A percentile compares a stretch with the other conserved stretches of the same genome.
Conservation (phyloP, 1,140 invertebrate genomes). For the Drosophila busckii region DNA sequence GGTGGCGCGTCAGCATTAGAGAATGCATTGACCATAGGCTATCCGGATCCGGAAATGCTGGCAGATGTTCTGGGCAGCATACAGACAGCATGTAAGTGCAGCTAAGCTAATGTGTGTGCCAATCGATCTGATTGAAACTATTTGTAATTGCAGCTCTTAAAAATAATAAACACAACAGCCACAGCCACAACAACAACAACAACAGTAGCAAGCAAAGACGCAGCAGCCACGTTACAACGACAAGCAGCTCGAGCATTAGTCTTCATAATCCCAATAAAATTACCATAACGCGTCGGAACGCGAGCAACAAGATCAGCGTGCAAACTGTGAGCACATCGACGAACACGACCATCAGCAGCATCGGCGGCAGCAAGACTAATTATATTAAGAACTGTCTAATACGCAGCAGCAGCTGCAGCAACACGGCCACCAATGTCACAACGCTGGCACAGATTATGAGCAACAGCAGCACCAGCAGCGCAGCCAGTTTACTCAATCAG, state of each 20-base stretch:
- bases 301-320: slow-evolving; percentile 46
- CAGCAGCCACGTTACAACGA: slow-evolving; percentile 14
- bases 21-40: slow-evolving; percentile 80
- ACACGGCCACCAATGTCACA: slow-evolving; percentile 76
- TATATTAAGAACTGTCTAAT: slow-evolving; percentile 76
- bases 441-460: slow-evolving; percentile 77
- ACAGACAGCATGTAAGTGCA: slow-evolving; percentile 78
- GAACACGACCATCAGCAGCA: slow-evolving; percentile 47
- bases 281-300: slow-evolving; percentile 58
- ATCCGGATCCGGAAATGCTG: slow-evolving; percentile 81
- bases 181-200: slow-evolving; percentile 8
- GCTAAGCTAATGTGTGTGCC: neutral
- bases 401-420: slow-evolving; percentile 77
- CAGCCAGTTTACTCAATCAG: slow-evolving; percentile 64
- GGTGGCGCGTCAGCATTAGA: slow-evolving; percentile 71
- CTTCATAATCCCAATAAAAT: slow-evolving; percentile 59
- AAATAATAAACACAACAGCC: slow-evolving; percentile 43
- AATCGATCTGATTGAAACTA: neutral
- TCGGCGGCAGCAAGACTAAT: slow-evolving; percentile 43
- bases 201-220: neutral
- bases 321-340: slow-evolving; percentile 68
- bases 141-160: slow-evolving; percentile 57
- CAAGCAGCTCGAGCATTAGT: slow-evolving; percentile 41
- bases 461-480: slow-evolving; percentile 71
- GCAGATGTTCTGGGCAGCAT: slow-evolving; percentile 78